Percentiles rank a stretch among this genome's conserved stretches.
phyloP scores from a whole-genome alignment of 2,113 vertebrate species.

The Rhabdornis inornatus region DNA sequence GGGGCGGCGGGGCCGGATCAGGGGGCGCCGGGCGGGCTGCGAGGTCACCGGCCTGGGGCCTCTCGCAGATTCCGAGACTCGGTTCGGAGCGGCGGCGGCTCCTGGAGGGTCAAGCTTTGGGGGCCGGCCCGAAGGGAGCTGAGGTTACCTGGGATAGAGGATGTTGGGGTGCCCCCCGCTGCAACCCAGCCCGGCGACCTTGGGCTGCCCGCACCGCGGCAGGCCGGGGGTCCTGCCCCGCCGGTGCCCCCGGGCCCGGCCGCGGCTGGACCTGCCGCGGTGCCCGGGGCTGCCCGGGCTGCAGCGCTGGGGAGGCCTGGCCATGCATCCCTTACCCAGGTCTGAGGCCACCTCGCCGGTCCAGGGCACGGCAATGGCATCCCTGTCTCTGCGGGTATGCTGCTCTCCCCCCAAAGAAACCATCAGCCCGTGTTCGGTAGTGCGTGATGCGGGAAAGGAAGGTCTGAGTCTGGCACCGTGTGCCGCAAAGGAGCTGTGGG shows the following conservation, averaged over 20 bases:
- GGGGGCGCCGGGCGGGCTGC: background rate
- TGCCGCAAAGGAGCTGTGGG: background rate
- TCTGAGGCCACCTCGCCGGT: background rate
- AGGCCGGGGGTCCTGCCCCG: background rate
- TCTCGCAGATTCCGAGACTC: background rate
- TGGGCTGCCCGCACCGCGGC: background rate
- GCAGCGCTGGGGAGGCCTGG: background rate
- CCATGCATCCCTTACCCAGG: fast-evolving
- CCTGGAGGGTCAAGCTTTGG: background rate
- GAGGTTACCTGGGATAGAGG: no score
- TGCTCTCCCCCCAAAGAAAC: background rate
- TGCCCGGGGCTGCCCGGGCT: background rate
- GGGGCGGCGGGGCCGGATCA: no score
- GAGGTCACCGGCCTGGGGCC: background rate
- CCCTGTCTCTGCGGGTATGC: background rate
- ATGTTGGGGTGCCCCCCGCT: background rate
- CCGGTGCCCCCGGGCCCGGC: no score
- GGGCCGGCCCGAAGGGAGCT: no score
- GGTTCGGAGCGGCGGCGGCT: background rate
- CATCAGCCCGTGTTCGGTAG: background rate
- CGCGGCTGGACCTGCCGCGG: background rate
- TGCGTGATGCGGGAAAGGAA: background rate
- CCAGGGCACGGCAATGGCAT: background rate
- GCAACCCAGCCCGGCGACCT: background rate
- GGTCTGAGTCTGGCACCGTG: background rate